phyloP scores from a whole-genome alignment of 2,797 vertebrate genomes.

The Xiphorhynchus erythropygius region DNA sequence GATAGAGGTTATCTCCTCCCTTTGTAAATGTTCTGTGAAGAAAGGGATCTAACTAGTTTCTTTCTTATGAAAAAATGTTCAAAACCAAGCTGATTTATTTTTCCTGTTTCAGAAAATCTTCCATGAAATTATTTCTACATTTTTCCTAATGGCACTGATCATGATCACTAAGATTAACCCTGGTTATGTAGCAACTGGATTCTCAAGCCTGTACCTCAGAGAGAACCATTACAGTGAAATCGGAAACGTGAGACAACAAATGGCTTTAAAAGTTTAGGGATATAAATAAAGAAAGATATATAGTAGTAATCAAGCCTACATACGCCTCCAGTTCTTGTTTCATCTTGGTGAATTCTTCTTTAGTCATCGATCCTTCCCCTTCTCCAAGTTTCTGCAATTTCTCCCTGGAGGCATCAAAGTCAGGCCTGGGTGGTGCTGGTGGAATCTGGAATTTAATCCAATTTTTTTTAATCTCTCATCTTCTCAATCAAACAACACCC shows the following conservation, averaged over 20 bases:
- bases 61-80: background rate
- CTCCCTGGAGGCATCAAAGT: conserved; percentile 97
- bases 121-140: conserved; percentile 41
- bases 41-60: background rate
- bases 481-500: conserved; percentile 11
- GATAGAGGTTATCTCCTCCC: background rate
- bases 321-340: conserved; percentile 99
- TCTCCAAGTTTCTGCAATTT: conserved; percentile 97
- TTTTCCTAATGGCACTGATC: conserved; percentile 78
- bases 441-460: conserved; percentile 86
- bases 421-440: conserved; percentile 93
- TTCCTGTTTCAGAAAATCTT: conserved; percentile 7
- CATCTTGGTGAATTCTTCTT: conserved; percentile 99
- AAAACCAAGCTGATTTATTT: background rate
- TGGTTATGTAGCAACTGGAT: conserved; percentile 6
- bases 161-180: conserved; percentile 51
- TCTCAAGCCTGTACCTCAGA: conserved; percentile 32
- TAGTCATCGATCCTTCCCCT: conserved; percentile 98
- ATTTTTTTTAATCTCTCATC: background rate
- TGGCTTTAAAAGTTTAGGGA: background rate
- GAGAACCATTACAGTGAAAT: conserved; percentile 35
- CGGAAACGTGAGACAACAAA: conserved; percentile 37
- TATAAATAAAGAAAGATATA: background rate
- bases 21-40: background rate
- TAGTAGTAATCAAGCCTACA: conserved; percentile 71